phyloP scores from a whole-genome alignment of 2,797 vertebrate genomes.

The Oreonectes daqikongensis region DNA sequence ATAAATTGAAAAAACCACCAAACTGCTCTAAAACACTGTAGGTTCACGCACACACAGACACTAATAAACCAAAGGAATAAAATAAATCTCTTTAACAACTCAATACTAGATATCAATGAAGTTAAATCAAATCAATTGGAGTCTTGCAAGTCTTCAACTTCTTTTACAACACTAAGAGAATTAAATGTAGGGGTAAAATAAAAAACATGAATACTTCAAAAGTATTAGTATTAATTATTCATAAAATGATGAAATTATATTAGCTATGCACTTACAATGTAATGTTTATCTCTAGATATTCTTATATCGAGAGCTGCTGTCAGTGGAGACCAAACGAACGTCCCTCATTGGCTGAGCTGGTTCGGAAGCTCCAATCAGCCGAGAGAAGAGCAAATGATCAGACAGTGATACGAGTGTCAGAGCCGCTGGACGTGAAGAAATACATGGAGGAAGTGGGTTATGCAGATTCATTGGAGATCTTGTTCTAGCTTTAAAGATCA shows the following conservation, averaged over 20 bases:
- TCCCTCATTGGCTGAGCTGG: conserved; percentile 67
- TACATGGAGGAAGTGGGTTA: conserved; percentile 85
- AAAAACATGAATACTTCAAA: too few relatives aligned
- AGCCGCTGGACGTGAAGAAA: conserved; percentile 76
- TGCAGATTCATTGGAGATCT: conserved; percentile 49
- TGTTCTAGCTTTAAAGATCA: not conserved
- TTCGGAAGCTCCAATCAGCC: conserved; percentile 69
- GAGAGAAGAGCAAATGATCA: conserved; percentile 74
- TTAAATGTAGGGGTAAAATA: too few relatives aligned
- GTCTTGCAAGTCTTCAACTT: too few relatives aligned
- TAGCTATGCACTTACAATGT: too few relatives aligned
- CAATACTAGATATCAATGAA: too few relatives aligned
- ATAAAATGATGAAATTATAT: too few relatives aligned
- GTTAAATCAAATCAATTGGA: too few relatives aligned
- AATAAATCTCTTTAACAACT: too few relatives aligned
- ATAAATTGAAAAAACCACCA: conserved; percentile 78
- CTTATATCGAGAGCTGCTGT: conserved; percentile 84
- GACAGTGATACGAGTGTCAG: conserved; percentile 76
- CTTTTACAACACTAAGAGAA: too few relatives aligned
- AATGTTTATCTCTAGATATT: conserved; percentile 71
- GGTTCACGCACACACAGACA: conserved; percentile 54
- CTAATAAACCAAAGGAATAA: too few relatives aligned
- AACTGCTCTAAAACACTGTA: conserved; percentile 84
- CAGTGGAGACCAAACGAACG: conserved; percentile 75
- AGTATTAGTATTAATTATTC: too few relatives aligned